Percentiles rank a stretch among this genome's conserved stretches.
These are phyloP conservation scores for Muntiacus reevesi DNA, from an alignment of 2,113 vertebrate genomes.

Conservation along the genomic window DNA sequence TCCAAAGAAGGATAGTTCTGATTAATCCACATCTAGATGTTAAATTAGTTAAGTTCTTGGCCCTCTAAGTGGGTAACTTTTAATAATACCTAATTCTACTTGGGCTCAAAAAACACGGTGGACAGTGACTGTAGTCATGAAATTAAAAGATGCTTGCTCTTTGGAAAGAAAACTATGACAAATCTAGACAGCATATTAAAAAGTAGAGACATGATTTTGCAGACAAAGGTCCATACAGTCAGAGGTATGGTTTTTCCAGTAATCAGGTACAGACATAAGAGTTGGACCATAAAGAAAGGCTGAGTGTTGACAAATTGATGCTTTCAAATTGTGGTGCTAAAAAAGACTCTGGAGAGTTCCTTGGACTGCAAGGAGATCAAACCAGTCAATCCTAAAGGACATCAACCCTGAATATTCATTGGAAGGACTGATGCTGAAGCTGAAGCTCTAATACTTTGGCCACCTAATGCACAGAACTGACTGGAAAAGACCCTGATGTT, in stretches of 20 bases:
- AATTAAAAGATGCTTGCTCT: not conserved
- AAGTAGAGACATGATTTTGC: not conserved
- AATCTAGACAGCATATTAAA: not conserved
- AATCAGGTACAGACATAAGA: not conserved
- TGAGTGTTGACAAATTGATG: rapidly evolving
- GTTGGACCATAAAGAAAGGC: not conserved
- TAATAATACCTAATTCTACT: not conserved
- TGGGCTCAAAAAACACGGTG: not conserved
- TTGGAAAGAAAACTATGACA: not conserved
- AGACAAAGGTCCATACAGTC: not conserved
- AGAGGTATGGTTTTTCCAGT: not conserved
- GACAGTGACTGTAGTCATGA: not conserved
- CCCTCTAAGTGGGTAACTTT: not conserved
- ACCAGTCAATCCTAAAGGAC: not conserved
- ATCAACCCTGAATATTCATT: not conserved
- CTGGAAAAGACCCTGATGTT: not conserved
- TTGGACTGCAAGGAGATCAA: not conserved
- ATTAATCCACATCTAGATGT: not conserved
- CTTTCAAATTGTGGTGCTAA: not conserved
- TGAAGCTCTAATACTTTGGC: not conserved
- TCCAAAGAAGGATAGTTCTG: not conserved
- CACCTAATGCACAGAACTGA: not conserved
- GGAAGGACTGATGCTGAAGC: not conserved
- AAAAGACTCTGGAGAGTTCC: not conserved
- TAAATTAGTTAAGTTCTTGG: not conserved